These are phyloP conservation scores for Erebia aethiops DNA, from an alignment of 2,888 invertebrate species.

Conservation along the genomic window DNA sequence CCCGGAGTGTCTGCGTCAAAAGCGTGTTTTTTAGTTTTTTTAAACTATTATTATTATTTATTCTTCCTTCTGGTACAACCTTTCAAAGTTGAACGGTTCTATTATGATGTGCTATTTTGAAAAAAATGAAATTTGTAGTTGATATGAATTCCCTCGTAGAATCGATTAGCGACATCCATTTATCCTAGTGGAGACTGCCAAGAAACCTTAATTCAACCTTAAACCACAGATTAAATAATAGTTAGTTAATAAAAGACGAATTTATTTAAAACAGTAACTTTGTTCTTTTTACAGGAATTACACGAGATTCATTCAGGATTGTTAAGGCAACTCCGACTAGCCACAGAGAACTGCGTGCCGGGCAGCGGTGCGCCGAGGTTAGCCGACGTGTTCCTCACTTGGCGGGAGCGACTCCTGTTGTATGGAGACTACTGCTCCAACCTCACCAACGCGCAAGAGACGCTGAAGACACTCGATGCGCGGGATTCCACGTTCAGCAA, in stretches of 20 bases:
- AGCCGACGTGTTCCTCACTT: constrained; percentile 94
- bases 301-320: constrained; percentile 94
- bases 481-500: constrained; percentile 86
- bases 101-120: too few species aligned
- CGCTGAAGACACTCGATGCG: constrained; percentile 89
- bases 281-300: constrained; percentile 84
- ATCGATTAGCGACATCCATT: too few species aligned
- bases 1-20: too few species aligned
- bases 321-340: constrained; percentile 90
- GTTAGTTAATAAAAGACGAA: too few species aligned
- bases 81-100: too few species aligned
- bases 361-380: constrained; percentile 78
- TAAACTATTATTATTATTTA: too few species aligned
- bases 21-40: too few species aligned
- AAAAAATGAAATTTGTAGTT: too few species aligned
- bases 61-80: too few species aligned
- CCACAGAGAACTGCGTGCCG: constrained; percentile 84
- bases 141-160: too few species aligned
- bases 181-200: too few species aligned
- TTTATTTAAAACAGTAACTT: not conserved
- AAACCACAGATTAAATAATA: not conserved
- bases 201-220: not conserved
- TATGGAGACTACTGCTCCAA: constrained; percentile 99
- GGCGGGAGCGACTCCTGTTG: constrained; percentile 94
- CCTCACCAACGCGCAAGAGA: constrained; percentile 93